Base-by-base conservation (phyloP, 1,140 invertebrate species). In the Conus ventricosus region DNA sequence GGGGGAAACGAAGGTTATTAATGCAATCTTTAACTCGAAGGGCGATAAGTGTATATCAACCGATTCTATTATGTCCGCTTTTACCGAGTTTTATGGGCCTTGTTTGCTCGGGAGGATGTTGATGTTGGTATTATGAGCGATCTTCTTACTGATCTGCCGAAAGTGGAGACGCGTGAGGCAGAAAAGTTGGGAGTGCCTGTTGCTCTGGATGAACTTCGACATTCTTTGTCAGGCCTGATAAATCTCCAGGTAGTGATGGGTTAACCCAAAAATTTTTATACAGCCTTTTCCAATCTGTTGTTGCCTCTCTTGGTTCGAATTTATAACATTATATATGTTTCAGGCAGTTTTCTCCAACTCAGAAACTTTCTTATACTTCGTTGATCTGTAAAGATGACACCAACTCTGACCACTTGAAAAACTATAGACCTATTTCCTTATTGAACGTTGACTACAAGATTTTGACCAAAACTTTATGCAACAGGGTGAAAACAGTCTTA, bases 371-470 rank as follows among this genome's bases (percentile, higher is more conserved):
- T 10, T 51, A n/a, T 57, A 90, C 90, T 63, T 88, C 90, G n/a
- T 90, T n/a, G 20, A 23, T 92, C 10, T 85, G 85, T 54, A 91
- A 92, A 81, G 88, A 90, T 54, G 80, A 83, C 17, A 88, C 89
- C n/a, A 67, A 87, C 15, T 53, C 88, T n/a, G 57, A 88, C 39
- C 71, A 53, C n/a, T 13, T 90, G 6, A 88, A 90, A 57, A 90
- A 89, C 54, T 91, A 88, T 89, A 20, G 90, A 23, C 90, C 88
- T 20, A 91, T 92, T 71, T 89, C 89, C 55, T 78, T 91, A 20
- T 53, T 91, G 60, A 85, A 84, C 88, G 57, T 88, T 17, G 87
- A 88, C 53, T 84, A 85, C 54, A 90, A 88, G 51, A 90, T 90
- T 85, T n/a, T 88, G 0, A 78, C n/a, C 87, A 90, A 90, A 85